phyloP scores from a whole-genome alignment of 92 coral and sea anemone species.

The Montipora capitata region DNA sequence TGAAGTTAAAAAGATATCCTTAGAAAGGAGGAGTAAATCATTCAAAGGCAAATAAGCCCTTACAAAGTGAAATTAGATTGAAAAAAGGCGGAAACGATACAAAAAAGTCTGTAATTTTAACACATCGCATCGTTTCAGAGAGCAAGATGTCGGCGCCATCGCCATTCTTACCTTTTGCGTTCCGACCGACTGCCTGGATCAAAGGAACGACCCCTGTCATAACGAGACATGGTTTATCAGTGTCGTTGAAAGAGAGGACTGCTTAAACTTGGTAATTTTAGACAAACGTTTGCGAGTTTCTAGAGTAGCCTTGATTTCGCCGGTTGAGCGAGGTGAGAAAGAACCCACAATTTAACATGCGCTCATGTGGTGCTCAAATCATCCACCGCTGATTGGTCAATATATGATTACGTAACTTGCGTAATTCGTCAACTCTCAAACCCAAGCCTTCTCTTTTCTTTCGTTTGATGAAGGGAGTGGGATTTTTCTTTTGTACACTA shows the following conservation, averaged over 20 bases:
- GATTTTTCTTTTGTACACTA: too few species aligned
- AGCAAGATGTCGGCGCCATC: background rate
- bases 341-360: background rate
- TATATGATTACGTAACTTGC: constrained; percentile 10
- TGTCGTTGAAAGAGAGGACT: background rate
- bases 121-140: background rate
- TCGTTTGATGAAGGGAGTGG: too few species aligned
- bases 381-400: constrained; percentile 47
- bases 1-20: too few species aligned
- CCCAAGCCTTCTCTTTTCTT: background rate
- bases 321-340: constrained; percentile 19
- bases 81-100: background rate
- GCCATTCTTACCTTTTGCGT: constrained; percentile 90
- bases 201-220: constrained; percentile 94
- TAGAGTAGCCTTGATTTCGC: background rate
- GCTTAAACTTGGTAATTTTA: background rate
- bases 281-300: background rate
- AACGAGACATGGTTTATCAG: constrained; percentile 89
- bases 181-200: constrained; percentile 99
- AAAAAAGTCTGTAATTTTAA: background rate
- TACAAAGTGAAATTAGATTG: too few species aligned
- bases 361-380: constrained; percentile 24
- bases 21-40: too few species aligned
- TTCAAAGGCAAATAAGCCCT: too few species aligned
- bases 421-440: background rate